phyloP scores from a whole-genome alignment of 2,113 vertebrate species.

The Pavo muticus region DNA sequence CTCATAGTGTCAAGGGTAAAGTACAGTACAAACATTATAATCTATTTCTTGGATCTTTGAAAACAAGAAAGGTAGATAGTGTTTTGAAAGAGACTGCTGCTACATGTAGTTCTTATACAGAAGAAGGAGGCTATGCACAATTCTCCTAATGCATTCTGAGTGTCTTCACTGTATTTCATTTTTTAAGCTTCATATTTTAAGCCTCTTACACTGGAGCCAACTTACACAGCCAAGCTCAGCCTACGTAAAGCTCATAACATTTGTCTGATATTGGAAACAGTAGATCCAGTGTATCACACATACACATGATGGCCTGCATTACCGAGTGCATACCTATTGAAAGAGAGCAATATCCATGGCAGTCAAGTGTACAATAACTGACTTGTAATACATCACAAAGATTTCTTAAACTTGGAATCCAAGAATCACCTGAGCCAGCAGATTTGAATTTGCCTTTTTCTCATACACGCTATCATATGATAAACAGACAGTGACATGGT shows the following conservation, averaged over 20 bases:
- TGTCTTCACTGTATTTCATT: neutral
- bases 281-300: neutral
- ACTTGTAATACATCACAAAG: conserved; percentile 31
- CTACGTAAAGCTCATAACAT: neutral
- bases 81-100: neutral
- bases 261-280: conserved; percentile 33
- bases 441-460: neutral
- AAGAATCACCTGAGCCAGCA: neutral
- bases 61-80: neutral
- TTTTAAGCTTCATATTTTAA: neutral
- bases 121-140: neutral
- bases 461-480: neutral
- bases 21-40: neutral
- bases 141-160: neutral
- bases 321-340: conserved; percentile 27
- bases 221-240: neutral
- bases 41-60: neutral
- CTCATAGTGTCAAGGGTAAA: neutral
- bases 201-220: neutral
- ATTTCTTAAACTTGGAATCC: conserved; percentile 21
- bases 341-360: conserved; percentile 25
- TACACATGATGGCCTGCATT: conserved; percentile 38
- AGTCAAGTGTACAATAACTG: conserved; percentile 51
- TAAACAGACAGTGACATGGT: neutral
- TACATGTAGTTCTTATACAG: neutral